A percentile compares a stretch with the other conserved stretches of the same genome.
Conservation (phyloP, 2,797 vertebrate species). For the Bovichtus diacanthus region DNA sequence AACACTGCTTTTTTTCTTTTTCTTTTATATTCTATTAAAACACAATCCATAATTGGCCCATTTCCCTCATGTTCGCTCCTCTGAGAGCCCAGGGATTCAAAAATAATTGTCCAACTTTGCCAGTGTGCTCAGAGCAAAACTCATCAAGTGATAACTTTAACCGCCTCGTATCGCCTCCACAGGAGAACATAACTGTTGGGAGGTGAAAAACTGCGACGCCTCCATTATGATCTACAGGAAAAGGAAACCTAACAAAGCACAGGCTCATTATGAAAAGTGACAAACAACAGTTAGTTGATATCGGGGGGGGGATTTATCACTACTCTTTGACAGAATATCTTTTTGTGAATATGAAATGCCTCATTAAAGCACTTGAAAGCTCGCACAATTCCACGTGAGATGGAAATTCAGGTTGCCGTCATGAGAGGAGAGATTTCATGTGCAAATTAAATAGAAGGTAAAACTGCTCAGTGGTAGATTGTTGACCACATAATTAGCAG, state of each 20-base stretch:
- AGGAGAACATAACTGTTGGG: conserved; percentile 42
- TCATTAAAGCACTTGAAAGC: conserved; percentile 86
- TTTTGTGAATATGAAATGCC: conserved; percentile 66
- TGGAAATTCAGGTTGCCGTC: conserved; percentile 76
- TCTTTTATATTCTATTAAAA: conserved; percentile 60
- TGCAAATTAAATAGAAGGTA: conserved; percentile 76
- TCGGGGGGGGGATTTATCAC: conserved; percentile 55
- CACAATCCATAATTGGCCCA: conserved; percentile 61
- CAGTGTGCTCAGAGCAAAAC: conserved; percentile 65
- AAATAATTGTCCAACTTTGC: conserved; percentile 77
- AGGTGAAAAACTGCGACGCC: conserved; percentile 50
- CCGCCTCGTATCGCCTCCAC: conserved; percentile 18
- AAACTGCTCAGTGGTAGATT: conserved; percentile 63
- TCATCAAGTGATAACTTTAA: conserved; percentile 60
- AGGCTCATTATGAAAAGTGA: conserved; percentile 76
- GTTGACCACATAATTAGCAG: conserved; percentile 81
- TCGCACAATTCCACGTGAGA: conserved; percentile 49
- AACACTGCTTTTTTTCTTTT: neutral
- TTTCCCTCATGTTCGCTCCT: conserved; percentile 35
- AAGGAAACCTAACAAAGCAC: conserved; percentile 50
- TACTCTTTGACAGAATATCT: conserved; percentile 58
- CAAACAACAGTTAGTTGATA: conserved; percentile 66
- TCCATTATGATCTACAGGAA: conserved; percentile 63
- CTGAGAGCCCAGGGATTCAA: conserved; percentile 51
- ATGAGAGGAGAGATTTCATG: conserved; percentile 72